Evolutionary conservation across 2,113 vertebrate species (phyloP), one percentile per base, ranked within the genome.

Genomic region (Eptesicus fuscus): DNA sequence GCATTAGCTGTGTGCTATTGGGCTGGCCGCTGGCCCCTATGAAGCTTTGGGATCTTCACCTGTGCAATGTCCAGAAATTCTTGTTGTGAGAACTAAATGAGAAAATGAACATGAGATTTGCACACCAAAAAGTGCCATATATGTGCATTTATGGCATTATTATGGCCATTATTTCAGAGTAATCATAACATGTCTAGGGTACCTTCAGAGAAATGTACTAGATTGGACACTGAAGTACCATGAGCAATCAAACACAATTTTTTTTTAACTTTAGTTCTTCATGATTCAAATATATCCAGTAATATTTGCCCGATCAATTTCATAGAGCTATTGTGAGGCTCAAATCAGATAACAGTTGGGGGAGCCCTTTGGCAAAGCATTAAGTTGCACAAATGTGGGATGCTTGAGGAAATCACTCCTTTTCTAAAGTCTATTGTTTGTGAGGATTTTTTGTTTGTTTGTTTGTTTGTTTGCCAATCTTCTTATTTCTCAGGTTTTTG

Each of bases 271-370:
- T 74, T 9, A 25, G 17, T n/a, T 61, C n/a, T 30, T 74, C 25
- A 0, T 25, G 40, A 67, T 94, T 70, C 56, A 30, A 13, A 32
- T 67, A 47, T 69, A 25, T 35, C 25, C n/a, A 4, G 42, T 59
- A 44, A 88, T 65, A 25, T 93, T 74, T 83, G 42, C 47, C 35
- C 44, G 83, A 83, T 96, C 47, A 23, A 42, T 91, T 94, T 79
- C 91, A 70, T 0, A 56, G 42, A 67, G 20, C 28, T 23, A 40
- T 78, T 42, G 8, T 28, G 59, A 96, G 79, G 37, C 70, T 86
- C 84, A 82, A 73, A 51, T 83, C 77, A 85, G 78, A 70, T 63
- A 30, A 70, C n/a, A 83, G 61, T 47, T n/a, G 61, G 11, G 56
- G 37, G 42, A 91, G 32, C 73, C 71, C 80, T 93, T 53, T 42